Percentiles rank a stretch among this genome's conserved stretches.
Conservation (phyloP, 2,888 invertebrate genomes). For the Orchesellides sinensis region DNA sequence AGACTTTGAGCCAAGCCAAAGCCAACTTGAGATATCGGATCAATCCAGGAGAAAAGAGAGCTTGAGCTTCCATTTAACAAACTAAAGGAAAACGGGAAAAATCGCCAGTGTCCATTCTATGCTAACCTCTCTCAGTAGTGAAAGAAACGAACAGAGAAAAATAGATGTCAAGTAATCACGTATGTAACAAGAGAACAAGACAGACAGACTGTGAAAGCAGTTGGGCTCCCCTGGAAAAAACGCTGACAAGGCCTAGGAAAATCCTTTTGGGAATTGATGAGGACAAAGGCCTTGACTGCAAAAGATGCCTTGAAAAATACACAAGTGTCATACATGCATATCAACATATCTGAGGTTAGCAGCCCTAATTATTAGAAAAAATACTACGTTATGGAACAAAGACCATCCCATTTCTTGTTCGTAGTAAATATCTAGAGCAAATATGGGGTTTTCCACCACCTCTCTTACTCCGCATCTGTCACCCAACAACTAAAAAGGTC, state of each 20-base stretch:
- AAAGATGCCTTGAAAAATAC: not conserved
- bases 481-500: not conserved
- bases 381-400: not conserved
- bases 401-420: not conserved
- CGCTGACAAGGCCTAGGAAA: slow-evolving; percentile 22
- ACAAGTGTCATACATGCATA: not conserved
- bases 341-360: not conserved
- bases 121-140: slow-evolving; percentile 22
- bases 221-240: slow-evolving; percentile 20
- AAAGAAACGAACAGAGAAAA: not conserved
- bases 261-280: slow-evolving; percentile 43
- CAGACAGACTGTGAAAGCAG: not conserved
- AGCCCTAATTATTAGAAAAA: not conserved
- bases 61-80: not conserved
- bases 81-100: not conserved
- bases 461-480: not conserved
- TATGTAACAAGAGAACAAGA: not conserved
- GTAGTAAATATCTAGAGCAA: not conserved
- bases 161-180: slow-evolving; percentile 29
- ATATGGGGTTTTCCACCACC: not conserved
- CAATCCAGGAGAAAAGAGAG: slow-evolving; percentile 13
- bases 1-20: slow-evolving; percentile 11
- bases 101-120: not conserved
- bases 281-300: slow-evolving; percentile 23
- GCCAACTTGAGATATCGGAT: slow-evolving; percentile 14